Base-by-base conservation (phyloP, 2,797 vertebrate species). In the Oreortyx pictus region DNA sequence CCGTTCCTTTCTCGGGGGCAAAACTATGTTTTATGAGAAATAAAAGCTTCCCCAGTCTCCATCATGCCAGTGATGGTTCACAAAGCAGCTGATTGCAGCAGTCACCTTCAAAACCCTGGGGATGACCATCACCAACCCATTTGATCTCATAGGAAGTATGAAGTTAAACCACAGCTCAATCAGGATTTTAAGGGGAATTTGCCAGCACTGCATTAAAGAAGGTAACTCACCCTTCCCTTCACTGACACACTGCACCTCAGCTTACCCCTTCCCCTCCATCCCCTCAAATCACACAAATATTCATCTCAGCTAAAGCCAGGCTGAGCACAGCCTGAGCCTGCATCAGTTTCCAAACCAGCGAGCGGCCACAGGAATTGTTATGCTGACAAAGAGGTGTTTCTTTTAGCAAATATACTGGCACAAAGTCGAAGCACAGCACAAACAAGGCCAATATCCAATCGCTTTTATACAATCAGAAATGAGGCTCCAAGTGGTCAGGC, bases 321-420 rank as follows among this genome's bases (percentile, higher is more conserved):
- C 9, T 24, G 18, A 49, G 4, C 20, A 12, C 9, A n/a, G 9
- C 64, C 15, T 33, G 56, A 78, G 39, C 16, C 57, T 44, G 27
- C 43, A 54, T 5, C 52, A 33, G 67, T 12, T 50, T 52, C 52
- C n/a, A 25, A 46, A 31, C 18, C 47, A 41, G 52, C 0, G 18
- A 52, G 47, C 0, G 3, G 47, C 52, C 52, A 33, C 39, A 33
- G 54, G 39, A 72, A 35, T 9, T 8, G 14, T 20, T 25, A 19
- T 1, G 0, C 12, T 8, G n/a, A 41, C 24, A 35, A 41, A 43
- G 29, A 19, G 19, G 27, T 11, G 2, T 17, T 56, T 6, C 11
- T 39, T 39, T 41, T 10, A 39, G 61, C 46, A 49, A 25, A 33
- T 25, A 35, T 5, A 31, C 41, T 43, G 13, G n/a, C 61, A 70